Percentiles rank a stretch among this genome's conserved stretches.
These are phyloP conservation scores for Agraylea sexmaculata DNA, from an alignment of 1,140 invertebrate genomes.

Conservation along the genomic window DNA sequence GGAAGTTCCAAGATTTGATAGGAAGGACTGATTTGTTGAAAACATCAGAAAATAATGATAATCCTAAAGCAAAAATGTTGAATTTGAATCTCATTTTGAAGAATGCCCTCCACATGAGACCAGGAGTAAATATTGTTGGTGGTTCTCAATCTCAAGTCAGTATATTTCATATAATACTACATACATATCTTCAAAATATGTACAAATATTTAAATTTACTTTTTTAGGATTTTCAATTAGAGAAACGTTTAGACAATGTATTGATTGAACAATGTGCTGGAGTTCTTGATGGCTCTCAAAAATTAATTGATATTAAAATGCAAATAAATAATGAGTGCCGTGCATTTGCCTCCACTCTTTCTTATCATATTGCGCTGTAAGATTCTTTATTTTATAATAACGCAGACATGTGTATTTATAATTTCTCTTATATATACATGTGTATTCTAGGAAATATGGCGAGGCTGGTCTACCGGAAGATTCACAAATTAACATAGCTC, in stretches of 20 bases:
- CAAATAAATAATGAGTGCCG: slow-evolving; percentile 84
- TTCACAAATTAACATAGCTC: slow-evolving; percentile 71
- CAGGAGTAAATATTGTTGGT: slow-evolving; percentile 82
- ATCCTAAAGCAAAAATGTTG: slow-evolving; percentile 73
- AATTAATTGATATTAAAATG: slow-evolving; percentile 62
- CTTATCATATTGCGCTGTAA: slow-evolving; percentile 87
- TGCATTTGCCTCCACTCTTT: slow-evolving; percentile 86
- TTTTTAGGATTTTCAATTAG: slow-evolving; percentile 78
- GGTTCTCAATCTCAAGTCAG: slow-evolving; percentile 61
- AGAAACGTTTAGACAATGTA: slow-evolving; percentile 77
- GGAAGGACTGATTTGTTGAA: slow-evolving; percentile 86
- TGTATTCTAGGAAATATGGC: slow-evolving; percentile 62
- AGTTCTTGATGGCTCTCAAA: slow-evolving; percentile 60
- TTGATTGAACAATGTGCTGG: slow-evolving; percentile 63
- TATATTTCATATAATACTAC: slow-evolving; percentile 6
- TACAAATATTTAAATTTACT: slow-evolving; percentile 3
- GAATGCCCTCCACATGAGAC: slow-evolving; percentile 80
- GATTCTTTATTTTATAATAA: slow-evolving; percentile 23
- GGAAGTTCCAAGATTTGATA: slow-evolving; percentile 84
- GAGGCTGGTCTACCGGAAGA: slow-evolving; percentile 76
- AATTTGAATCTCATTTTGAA: slow-evolving; percentile 79
- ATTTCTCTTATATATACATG: slow-evolving; percentile 12
- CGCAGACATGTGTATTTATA: slow-evolving; percentile 6
- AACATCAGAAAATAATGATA: slow-evolving; percentile 44
- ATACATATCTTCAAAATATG: no score